These are phyloP conservation scores for Tribolium madens DNA, from an alignment of 1,140 invertebrate species.

Conservation along the genomic window DNA sequence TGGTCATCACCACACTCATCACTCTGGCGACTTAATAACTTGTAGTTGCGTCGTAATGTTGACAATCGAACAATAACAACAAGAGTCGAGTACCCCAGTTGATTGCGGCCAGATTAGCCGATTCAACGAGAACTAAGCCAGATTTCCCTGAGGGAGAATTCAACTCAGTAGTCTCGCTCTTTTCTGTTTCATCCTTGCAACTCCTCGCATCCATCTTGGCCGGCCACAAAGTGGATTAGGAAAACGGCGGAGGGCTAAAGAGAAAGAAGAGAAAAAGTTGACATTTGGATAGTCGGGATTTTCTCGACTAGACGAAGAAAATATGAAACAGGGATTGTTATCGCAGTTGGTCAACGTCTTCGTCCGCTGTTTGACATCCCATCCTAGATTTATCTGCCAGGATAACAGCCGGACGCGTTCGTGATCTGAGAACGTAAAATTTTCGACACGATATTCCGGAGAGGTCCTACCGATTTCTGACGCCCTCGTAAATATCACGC, in stretches of 20 bases:
- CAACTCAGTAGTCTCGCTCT: constrained; percentile 38
- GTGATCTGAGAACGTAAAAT: constrained; percentile 52
- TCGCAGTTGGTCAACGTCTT: constrained; percentile 48
- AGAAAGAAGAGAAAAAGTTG: constrained; percentile 44
- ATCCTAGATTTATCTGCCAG: constrained; percentile 54
- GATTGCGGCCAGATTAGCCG: constrained; percentile 41
- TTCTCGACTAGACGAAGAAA: constrained; percentile 47
- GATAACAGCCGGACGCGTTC: constrained; percentile 53
- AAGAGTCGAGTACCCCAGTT: neutral
- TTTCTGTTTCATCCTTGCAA: constrained; percentile 35
- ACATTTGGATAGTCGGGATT: constrained; percentile 44
- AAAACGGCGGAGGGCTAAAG: constrained; percentile 4
- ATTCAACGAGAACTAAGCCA: constrained; percentile 39
- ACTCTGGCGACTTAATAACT: neutral
- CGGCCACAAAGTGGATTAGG: constrained; percentile 51
- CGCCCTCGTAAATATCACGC: constrained; percentile 28
- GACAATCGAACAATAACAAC: constrained; percentile 20
- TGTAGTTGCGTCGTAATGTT: neutral
- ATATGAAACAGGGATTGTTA: constrained; percentile 56
- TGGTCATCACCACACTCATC: too few species aligned
- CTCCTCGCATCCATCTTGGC: constrained; percentile 41
- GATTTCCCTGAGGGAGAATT: constrained; percentile 52
- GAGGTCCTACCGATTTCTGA: constrained; percentile 34
- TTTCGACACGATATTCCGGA: constrained; percentile 39
- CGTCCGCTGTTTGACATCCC: constrained; percentile 51